Conservation (phyloP, 2,888 invertebrate genomes). For the Cataglyphis rosenhaueri region DNA sequence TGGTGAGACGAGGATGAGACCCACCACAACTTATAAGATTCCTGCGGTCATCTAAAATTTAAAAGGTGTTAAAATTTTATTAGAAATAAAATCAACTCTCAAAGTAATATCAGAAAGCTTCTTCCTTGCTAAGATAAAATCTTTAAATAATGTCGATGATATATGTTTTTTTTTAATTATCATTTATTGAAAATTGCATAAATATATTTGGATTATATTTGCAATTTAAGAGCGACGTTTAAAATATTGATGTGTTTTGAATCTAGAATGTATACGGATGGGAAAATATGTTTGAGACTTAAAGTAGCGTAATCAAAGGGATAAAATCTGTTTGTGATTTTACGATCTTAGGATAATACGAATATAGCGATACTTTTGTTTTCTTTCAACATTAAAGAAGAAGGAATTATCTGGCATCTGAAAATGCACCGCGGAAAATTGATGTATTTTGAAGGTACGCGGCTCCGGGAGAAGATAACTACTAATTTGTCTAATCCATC, state of each 20-base stretch:
- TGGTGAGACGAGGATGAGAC: constrained; percentile 10
- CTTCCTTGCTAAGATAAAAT: background rate
- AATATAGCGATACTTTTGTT: background rate
- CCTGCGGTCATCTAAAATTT: constrained; percentile 4
- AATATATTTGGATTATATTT: constrained; percentile 17
- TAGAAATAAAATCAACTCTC: background rate
- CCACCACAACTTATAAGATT: background rate
- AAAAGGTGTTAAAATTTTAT: constrained; percentile 24
- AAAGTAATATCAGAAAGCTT: constrained; percentile 23
- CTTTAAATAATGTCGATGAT: background rate
- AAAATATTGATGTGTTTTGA: constrained; percentile 21
- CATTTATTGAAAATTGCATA: background rate
- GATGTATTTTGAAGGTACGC: constrained; percentile 29
- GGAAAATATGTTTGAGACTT: constrained; percentile 22
- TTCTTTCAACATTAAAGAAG: background rate
- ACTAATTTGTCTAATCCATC: constrained; percentile 66
- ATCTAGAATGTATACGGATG: constrained; percentile 20
- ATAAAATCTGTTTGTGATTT: constrained; percentile 4
- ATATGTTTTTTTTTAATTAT: background rate
- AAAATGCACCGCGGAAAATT: constrained; percentile 30
- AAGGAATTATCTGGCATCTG: constrained; percentile 1
- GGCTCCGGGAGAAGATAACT: constrained; percentile 44
- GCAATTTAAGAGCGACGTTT: background rate
- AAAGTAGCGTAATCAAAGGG: background rate
- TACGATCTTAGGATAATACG: constrained; percentile 19